Evolutionary conservation across 2,888 invertebrate genomes (phyloP).

Genomic region (Temnothorax unifasciatus): DNA sequence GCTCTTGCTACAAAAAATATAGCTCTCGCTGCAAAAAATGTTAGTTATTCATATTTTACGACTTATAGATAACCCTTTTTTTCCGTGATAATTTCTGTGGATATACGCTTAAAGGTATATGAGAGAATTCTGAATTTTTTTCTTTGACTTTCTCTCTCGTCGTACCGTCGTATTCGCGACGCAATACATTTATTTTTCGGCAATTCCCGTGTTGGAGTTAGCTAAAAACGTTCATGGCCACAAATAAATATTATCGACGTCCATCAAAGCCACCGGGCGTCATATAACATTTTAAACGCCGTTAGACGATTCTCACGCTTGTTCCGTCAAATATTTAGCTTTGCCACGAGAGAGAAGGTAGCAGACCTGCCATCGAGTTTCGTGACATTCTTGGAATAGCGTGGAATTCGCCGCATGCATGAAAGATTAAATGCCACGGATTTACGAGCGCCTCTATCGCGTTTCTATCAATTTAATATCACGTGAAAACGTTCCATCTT

Average conservation of each 20-base stretch:
- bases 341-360: not conserved
- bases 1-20: no score
- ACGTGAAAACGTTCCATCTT: slow-evolving; percentile 38
- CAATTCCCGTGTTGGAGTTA: not conserved
- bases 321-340: slow-evolving; percentile 49
- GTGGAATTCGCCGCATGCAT: slow-evolving; percentile 9
- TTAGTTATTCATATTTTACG: no score
- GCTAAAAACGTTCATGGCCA: slow-evolving; percentile 39
- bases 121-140: not conserved
- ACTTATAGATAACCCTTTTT: no score
- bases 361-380: not conserved
- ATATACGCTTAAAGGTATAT: not conserved
- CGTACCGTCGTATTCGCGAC: not conserved
- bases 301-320: slow-evolving; percentile 49
- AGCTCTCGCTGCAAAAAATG: no score
- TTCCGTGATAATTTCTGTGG: not conserved
- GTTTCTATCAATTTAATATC: slow-evolving; percentile 54
- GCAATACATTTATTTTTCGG: slow-evolving; percentile 1
- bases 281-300: slow-evolving; percentile 57
- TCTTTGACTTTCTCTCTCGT: not conserved
- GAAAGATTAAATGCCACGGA: slow-evolving; percentile 42
- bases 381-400: slow-evolving; percentile 47
- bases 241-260: slow-evolving; percentile 51
- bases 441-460: slow-evolving; percentile 38
- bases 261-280: slow-evolving; percentile 48